Base-by-base conservation (phyloP, 2,797 vertebrate genomes). In the Dipus sagitta region DNA sequence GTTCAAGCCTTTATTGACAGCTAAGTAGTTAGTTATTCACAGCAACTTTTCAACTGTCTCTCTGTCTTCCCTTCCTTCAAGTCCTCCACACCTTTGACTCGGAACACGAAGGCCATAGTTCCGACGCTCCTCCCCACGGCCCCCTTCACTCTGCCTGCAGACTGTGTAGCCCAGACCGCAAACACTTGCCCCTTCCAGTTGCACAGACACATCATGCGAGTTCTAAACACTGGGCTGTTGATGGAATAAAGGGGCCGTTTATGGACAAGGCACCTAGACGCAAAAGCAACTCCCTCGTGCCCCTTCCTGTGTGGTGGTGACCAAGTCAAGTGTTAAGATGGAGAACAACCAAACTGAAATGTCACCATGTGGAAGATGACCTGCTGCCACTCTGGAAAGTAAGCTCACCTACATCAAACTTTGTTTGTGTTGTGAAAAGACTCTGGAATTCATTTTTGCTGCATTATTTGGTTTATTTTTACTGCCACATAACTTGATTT, bases 401-500 rank as follows among this genome's bases (percentile, higher is more conserved):
- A 71, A 21, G n/a, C 15, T 85, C 42, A 42, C 26, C 21, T 30
- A 75, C 60, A 76, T 38, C 34, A 82, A 5, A 60, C 17, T 38
- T 6, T 6, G 1, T 34, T 34, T 77, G 54, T 91, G n/a, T 34
- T 52, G 81, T 54, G 71, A 88, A 32, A 38, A 67, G 68, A 10
- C 14, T 47, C 32, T 21, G 47, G 0, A 81, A 86, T 68, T 72
- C 64, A 10, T 60, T 71, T 34, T 32, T 30, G 42, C 67, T 64
- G n/a, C 58, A 81, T 71, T 71, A 6, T 83, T 74, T 84, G 70
- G 12, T 30, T 58, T 90, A 90, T 78, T 62, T 89, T 92, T 77
- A 91, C 8, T 38, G 54, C 34, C 9, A 0, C 24, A 32, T 26
- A 68, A 20, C 30, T 24, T 71, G 30, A 9, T 13, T 76, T 84